Percentiles rank a stretch among this genome's conserved stretches.
Evolutionary conservation across 1,140 invertebrate genomes (phyloP).

Genomic region (Bombus pascuorum): DNA sequence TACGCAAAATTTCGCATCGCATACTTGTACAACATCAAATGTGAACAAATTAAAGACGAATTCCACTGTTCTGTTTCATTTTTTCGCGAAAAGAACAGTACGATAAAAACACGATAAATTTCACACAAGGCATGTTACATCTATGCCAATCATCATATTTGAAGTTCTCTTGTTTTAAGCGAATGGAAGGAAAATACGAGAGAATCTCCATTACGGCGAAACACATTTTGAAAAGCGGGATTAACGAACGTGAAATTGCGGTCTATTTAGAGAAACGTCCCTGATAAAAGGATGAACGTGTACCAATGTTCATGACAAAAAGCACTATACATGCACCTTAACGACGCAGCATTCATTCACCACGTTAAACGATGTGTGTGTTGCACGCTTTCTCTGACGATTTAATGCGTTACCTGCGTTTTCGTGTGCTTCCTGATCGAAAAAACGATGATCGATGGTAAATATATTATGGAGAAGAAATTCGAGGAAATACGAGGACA

Average conservation of each 20-base stretch:
- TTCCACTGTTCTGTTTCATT: background rate
- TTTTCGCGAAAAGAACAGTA: background rate
- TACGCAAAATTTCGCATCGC: no score
- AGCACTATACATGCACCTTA: slow-evolving; percentile 28
- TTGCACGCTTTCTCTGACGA: slow-evolving; percentile 57
- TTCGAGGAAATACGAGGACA: background rate
- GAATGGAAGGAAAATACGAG: background rate
- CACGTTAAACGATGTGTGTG: slow-evolving; percentile 15
- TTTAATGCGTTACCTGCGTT: slow-evolving; percentile 44
- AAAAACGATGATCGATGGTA: background rate
- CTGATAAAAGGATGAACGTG: background rate
- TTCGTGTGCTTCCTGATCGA: slow-evolving; percentile 20
- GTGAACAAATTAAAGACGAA: background rate
- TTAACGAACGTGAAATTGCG: background rate
- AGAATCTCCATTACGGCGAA: background rate
- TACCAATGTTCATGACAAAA: background rate
- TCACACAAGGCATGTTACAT: background rate
- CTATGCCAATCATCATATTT: background rate
- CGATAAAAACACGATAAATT: background rate
- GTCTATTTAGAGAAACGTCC: background rate
- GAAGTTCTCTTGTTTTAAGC: background rate
- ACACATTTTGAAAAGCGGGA: background rate
- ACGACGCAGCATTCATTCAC: slow-evolving; percentile 36
- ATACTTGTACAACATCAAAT: no score
- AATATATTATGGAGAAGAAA: background rate